Base-by-base conservation (phyloP, 2,888 invertebrate genomes). In the Axea sp. region DNA sequence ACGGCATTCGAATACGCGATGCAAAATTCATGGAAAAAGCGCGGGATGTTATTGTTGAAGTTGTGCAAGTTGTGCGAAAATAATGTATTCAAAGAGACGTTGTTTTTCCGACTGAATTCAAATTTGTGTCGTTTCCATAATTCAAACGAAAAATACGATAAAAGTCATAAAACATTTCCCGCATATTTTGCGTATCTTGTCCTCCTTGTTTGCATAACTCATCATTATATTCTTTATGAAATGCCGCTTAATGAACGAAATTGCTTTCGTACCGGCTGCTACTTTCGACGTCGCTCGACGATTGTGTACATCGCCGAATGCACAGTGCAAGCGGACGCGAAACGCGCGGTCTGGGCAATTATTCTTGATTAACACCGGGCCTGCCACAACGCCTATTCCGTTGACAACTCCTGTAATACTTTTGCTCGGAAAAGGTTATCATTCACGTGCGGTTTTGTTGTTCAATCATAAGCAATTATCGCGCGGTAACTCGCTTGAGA, bases 331-430 rank as follows among this genome's bases (percentile, higher is more conserved):
- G 60, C 60, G 75, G 49, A 57, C 68, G 67, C 49, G 51, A 43
- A 62, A 49, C 53, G 39, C 71, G 67, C 57, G 49, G 57, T 49
- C 69, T 68, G 69, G 51, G 77, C 80, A 79, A 80, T 80, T 81
- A 80, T 73, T 80, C 77, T 79, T 78, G 76, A 81, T 80, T 80
- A 80, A 79, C 74, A 57, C 51, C 67, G 12, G 8, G 33, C 45
- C 65, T 72, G 60, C 73, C 51, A 67, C 45, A 57, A 5, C 35
- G 28, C 43, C 62, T 31, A 26, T 59, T 37, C 19, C 26, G 19
- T 24, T 15, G 59, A 9, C 45, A 39, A 43, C 33, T 22, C 33
- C n/a, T 45, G 41, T 15, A 11, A 35, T 35, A 35, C 30, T 24
- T 59, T 59, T 14, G 0, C 11, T n/a, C n/a, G 3, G 9, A 28